Conservation (phyloP, 2,113 vertebrate species). For the Pholis gunnellus region DNA sequence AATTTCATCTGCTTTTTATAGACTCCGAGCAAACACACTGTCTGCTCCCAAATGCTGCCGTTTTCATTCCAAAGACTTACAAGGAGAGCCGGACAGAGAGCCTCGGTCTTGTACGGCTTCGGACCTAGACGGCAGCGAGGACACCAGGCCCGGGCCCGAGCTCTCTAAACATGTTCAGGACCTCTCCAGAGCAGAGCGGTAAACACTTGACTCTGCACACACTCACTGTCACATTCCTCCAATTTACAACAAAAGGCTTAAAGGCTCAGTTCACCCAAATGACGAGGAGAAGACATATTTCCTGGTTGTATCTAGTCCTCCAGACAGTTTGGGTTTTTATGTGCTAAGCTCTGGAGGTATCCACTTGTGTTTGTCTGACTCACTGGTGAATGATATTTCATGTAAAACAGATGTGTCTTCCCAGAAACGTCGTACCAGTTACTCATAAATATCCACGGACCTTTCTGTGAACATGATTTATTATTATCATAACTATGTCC, state of each 20-base stretch:
- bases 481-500: neutral
- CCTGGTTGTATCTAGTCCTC: neutral
- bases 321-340: neutral
- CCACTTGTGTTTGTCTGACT: neutral
- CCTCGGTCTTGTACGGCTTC: constrained; percentile 26
- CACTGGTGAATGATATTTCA: neutral
- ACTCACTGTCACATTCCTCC: constrained; percentile 62
- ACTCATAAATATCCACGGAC: neutral
- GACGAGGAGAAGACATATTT: constrained; percentile 9
- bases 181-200: constrained; percentile 49
- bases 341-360: neutral
- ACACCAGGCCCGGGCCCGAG: neutral
- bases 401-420: neutral
- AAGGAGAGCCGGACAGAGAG: constrained; percentile 63
- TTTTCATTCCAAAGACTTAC: constrained; percentile 74
- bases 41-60: constrained; percentile 20
- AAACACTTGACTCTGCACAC: constrained; percentile 64
- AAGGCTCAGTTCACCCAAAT: constrained; percentile 3
- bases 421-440: neutral
- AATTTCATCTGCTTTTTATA: constrained; percentile 66
- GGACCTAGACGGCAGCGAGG: constrained; percentile 34
- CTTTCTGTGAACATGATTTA: neutral
- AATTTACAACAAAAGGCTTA: constrained; percentile 28
- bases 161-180: constrained; percentile 56
- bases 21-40: constrained; percentile 16